Percentiles rank a stretch among this genome's conserved stretches.
Evolutionary conservation across 2,888 invertebrate genomes (phyloP).

Genomic region (Plutella xylostella): DNA sequence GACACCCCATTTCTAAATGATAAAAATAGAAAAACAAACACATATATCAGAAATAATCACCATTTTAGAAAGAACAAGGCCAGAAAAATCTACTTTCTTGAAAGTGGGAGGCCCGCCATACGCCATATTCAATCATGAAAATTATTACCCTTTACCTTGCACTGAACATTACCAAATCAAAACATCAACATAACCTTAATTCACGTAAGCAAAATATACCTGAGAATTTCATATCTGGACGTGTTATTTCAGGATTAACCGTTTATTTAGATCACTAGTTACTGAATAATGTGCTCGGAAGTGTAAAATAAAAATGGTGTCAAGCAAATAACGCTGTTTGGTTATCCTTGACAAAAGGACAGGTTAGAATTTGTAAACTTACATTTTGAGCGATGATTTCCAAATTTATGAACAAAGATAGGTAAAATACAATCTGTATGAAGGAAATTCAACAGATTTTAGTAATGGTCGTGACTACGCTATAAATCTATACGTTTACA

Average conservation of each 20-base stretch:
- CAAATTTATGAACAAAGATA: slow-evolving; percentile 5
- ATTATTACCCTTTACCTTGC: slow-evolving; percentile 19
- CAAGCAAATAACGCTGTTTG: slow-evolving; percentile 44
- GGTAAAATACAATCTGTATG: slow-evolving; percentile 10
- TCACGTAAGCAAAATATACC: not conserved
- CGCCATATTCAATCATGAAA: not conserved
- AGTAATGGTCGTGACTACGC: slow-evolving; percentile 26
- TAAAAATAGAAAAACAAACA: slow-evolving; percentile 9
- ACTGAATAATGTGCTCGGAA: slow-evolving; percentile 35
- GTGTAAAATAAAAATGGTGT: slow-evolving; percentile 62
- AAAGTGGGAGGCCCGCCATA: not conserved
- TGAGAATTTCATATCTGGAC: not conserved
- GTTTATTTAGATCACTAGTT: slow-evolving; percentile 12
- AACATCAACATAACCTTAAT: slow-evolving; percentile 68
- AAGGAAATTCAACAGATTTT: slow-evolving; percentile 21
- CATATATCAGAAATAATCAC: too few species aligned
- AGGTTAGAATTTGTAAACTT: slow-evolving; percentile 36
- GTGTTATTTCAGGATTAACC: not conserved
- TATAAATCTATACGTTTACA: slow-evolving; percentile 49
- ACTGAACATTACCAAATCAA: slow-evolving; percentile 47
- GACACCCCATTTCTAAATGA: slow-evolving; percentile 35
- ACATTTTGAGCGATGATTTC: not conserved
- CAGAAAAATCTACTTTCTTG: too few species aligned
- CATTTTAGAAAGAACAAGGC: too few species aligned
- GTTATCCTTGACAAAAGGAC: slow-evolving; percentile 59